Base-by-base conservation (phyloP, 30 jellyfish, hydroid and myxozoan species). In the Pseudorhiza aurosa region DNA sequence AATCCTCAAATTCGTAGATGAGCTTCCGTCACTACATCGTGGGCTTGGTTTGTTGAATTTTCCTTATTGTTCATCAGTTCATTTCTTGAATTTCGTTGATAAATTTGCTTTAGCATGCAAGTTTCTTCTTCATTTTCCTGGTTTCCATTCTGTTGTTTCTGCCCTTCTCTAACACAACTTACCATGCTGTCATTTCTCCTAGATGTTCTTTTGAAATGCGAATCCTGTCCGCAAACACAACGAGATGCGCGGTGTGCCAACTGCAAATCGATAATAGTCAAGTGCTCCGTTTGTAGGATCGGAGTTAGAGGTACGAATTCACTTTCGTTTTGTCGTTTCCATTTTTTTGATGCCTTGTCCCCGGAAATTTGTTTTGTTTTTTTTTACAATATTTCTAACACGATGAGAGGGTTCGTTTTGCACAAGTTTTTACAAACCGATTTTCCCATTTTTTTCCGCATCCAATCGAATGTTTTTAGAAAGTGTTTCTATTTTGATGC, bases 271-370 rank as follows among this genome's bases (percentile, higher is more conserved):
- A 57, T 93, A 15, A 93, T 93, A 15, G 87, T 87, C 40, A 87
- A 93, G 65, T 93, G 99, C 40, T 81, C 99, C 26, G 93, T 93
- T 2, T 93, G 99, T 68, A 95, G 97, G 36, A 51, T 87, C 21
- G 95, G 96, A 14, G 99, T 93, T 15, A 75, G 91, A 81, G 99
- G 99, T 93, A 65, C n/a, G n/a, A n/a, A 57, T 71, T 55, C 26
- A 0, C 0, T 76, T 17, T 21, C 30, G 0, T 49, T 19, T 12
- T 63, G 8, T 7, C 19, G 14, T 4, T n/a, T 45, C 44, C 0
- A 40, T 7, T 0, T 37, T 39, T n/a, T 2, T 68, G 42, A 21
- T 0, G 21, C n/a, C 19, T 8, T n/a, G 33, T 5, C 10, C 22
- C 21, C n/a, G 75, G 17, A n/a, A n/a, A n/a, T n/a, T n/a, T n/a